A percentile compares a stretch with the other conserved stretches of the same genome.
Evolutionary conservation across 2,113 vertebrate genomes (phyloP).

Genomic region (Thalassoma bifasciatum): DNA sequence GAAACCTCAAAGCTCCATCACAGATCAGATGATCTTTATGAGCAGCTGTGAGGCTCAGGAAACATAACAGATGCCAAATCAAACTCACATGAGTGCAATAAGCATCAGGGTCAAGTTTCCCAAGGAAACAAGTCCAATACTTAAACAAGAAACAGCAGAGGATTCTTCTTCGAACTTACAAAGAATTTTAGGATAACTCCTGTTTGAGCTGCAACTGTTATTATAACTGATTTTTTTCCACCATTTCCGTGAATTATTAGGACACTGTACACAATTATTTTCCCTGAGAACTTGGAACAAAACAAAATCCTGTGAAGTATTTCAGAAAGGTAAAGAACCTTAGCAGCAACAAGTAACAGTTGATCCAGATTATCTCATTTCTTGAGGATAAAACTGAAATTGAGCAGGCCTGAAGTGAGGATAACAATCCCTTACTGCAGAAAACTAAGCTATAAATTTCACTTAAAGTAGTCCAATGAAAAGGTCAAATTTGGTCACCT

Average conservation of each 20-base stretch:
- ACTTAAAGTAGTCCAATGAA: background rate
- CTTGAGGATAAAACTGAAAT: background rate
- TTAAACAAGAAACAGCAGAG: background rate
- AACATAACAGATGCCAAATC: background rate
- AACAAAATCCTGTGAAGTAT: background rate
- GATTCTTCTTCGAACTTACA: too few species aligned
- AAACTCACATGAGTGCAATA: conserved; percentile 13
- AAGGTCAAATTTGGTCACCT: background rate
- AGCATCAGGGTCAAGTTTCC: background rate
- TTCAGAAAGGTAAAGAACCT: background rate
- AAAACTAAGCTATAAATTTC: background rate
- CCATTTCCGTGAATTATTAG: too few species aligned
- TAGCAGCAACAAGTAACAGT: background rate
- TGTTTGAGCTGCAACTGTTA: too few species aligned
- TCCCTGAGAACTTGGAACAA: background rate
- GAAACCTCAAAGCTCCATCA: background rate
- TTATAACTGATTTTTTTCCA: too few species aligned
- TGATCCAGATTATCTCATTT: background rate
- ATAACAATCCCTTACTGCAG: background rate
- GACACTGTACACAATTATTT: background rate
- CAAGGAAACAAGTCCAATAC: background rate
- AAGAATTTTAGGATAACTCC: too few species aligned
- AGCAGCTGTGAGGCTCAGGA: conserved; percentile 42
- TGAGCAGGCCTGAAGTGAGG: background rate
- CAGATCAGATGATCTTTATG: conserved; percentile 15